Base-by-base conservation (phyloP, 2,797 vertebrate species). In the Crenuchus spilurus region DNA sequence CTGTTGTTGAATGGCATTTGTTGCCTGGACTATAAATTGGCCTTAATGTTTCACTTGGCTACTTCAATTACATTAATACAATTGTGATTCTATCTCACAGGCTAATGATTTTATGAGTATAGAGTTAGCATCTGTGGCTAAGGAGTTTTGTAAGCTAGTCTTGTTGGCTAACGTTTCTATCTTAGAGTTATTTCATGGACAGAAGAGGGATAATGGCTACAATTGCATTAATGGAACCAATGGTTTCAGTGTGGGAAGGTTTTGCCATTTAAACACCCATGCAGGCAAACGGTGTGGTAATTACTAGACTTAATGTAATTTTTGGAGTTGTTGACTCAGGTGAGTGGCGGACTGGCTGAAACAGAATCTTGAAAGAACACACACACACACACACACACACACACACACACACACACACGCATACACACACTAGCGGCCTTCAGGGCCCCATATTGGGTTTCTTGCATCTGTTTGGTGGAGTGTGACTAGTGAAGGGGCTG, bases 311-410 rank as follows among this genome's bases (percentile, higher is more conserved):
- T 77, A 77, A 80, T 74, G 69, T 82, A 77, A 79, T 75, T 66
- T 71, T 68, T 42, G 61, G 48, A 61, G 46, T 70, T 82, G 80
- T 82, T 82, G 74, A 82, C 75, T 82, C 80, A 82, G 77, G 80
- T 82, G 80, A 82, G 77, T 68, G 24, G 51, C 37, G 24, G 76
- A 78, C 76, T 49, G 31, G 31, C 77, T 60, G 49, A 72, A 77
- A 80, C 71, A 31, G 70, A 79, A 74, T 70, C 37, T 60, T 68
- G 35, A 73, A 76, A n/a, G 22, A n/a, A n/a, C 14, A 16, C 44
- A 46, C 44, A 46, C 44, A 51, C 44, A 46, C 18, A 49, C 46
- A 51, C 14, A 16, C 6, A 44, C 41, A 44, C 41, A 44, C 41
- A n/a, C 14, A 44, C 41, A 44, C 14, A 44, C 41, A 44, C 41